A percentile compares a stretch with the other conserved stretches of the same genome.
phyloP scores from a whole-genome alignment of 2,888 invertebrate genomes.

The Atherix ibis region DNA sequence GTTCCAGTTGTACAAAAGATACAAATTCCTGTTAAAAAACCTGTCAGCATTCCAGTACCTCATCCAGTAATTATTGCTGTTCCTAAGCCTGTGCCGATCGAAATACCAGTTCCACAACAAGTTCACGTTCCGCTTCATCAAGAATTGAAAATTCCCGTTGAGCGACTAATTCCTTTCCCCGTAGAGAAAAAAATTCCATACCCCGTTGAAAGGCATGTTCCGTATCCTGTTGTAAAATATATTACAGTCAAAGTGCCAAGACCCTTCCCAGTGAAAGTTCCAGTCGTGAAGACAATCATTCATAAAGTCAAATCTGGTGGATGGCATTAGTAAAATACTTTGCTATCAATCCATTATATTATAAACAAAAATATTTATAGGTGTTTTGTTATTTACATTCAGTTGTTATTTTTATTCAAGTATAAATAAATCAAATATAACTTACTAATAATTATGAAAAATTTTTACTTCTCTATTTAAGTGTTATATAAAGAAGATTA shows the following conservation, averaged over 20 bases:
- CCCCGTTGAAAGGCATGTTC: conserved; percentile 60
- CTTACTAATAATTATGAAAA: too few relatives aligned
- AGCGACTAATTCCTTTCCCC: conserved; percentile 50
- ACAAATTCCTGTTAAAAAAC: conserved; percentile 50
- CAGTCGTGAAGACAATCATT: conserved; percentile 46
- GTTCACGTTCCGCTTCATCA: conserved; percentile 55
- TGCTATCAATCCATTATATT: too few relatives aligned
- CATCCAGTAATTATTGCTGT: conserved; percentile 61
- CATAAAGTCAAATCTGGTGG: conserved; percentile 32
- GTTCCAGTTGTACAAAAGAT: conserved; percentile 57
- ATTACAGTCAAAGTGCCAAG: conserved; percentile 61
- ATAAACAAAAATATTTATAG: too few relatives aligned
- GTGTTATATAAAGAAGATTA: too few relatives aligned
- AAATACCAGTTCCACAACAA: conserved; percentile 56
- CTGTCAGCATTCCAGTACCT: conserved; percentile 57
- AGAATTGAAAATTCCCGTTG: conserved; percentile 42
- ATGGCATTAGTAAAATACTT: too few relatives aligned
- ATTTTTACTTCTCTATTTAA: too few relatives aligned
- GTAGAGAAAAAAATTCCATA: conserved; percentile 57
- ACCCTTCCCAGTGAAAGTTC: conserved; percentile 62
- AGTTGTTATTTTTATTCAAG: too few relatives aligned
- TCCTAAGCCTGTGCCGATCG: conserved; percentile 63
- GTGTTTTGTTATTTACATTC: too few relatives aligned
- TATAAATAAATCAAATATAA: too few relatives aligned
- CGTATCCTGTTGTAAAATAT: conserved; percentile 54